These are phyloP conservation scores for Macaria notata DNA, from an alignment of 2,888 invertebrate species.

Conservation along the genomic window DNA sequence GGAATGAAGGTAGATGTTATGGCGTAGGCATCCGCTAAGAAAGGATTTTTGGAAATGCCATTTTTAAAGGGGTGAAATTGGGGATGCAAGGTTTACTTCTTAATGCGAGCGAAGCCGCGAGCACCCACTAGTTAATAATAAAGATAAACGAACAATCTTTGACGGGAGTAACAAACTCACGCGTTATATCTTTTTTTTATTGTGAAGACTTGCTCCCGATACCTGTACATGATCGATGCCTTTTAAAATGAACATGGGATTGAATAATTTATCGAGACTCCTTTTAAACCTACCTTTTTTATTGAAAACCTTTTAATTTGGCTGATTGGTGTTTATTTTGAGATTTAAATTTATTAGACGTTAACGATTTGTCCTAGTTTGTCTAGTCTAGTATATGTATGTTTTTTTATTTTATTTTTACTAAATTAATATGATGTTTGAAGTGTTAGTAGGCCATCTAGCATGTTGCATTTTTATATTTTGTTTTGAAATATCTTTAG, in stretches of 20 bases:
- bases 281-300: conserved; percentile 40
- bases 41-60: too few relatives aligned
- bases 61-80: too few relatives aligned
- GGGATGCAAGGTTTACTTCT: too few relatives aligned
- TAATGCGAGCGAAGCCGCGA: neutral
- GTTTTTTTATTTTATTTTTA: too few relatives aligned
- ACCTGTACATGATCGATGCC: conserved; percentile 58
- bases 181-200: conserved; percentile 37
- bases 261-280: conserved; percentile 61
- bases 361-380: conserved; percentile 11
- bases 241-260: conserved; percentile 59
- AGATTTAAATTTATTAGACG: conserved; percentile 44
- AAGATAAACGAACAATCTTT: conserved; percentile 34
- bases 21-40: too few relatives aligned
- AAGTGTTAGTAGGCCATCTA: too few relatives aligned
- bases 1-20: too few relatives aligned
- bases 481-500: too few relatives aligned
- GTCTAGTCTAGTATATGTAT: neutral
- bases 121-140: neutral
- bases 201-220: conserved; percentile 31
- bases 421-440: too few relatives aligned
- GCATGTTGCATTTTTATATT: too few relatives aligned
- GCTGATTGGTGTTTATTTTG: conserved; percentile 45
- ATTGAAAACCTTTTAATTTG: conserved; percentile 52
- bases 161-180: conserved; percentile 40